These are phyloP conservation scores for Schizopygopsis malacanthus DNA, from an alignment of 2,797 vertebrate genomes.

Conservation along the genomic window DNA sequence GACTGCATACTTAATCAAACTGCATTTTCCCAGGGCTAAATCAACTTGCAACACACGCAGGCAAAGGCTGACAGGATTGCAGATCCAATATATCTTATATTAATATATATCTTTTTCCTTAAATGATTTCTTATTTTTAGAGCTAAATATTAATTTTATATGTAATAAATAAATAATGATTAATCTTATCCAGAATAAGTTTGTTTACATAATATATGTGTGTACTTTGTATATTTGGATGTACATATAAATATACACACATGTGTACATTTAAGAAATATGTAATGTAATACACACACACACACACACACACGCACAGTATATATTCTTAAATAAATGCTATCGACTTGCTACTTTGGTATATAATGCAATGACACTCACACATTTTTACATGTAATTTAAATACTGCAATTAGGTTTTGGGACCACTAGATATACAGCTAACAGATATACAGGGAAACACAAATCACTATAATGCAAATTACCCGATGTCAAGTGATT, in stretches of 20 bases:
- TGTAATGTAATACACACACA: too few species aligned
- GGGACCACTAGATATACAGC: neutral
- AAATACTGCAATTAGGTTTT: neutral
- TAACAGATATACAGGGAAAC: too few species aligned
- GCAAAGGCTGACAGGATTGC: neutral
- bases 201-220: too few species aligned
- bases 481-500: neutral
- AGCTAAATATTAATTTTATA: neutral
- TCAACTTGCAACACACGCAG: neutral
- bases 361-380: neutral
- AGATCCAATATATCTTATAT: too few species aligned
- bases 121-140: neutral
- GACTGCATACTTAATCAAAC: conserved; percentile 12
- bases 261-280: too few species aligned
- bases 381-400: neutral
- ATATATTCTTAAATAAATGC: neutral
- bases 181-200: too few species aligned
- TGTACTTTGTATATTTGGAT: too few species aligned
- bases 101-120: too few species aligned
- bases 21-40: neutral
- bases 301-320: too few species aligned
- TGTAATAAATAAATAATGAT: neutral
- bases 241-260: too few species aligned
- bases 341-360: neutral
- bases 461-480: neutral